These are phyloP conservation scores for Teleopsis dalmanni DNA, from an alignment of 1,140 invertebrate genomes.

Conservation along the genomic window DNA sequence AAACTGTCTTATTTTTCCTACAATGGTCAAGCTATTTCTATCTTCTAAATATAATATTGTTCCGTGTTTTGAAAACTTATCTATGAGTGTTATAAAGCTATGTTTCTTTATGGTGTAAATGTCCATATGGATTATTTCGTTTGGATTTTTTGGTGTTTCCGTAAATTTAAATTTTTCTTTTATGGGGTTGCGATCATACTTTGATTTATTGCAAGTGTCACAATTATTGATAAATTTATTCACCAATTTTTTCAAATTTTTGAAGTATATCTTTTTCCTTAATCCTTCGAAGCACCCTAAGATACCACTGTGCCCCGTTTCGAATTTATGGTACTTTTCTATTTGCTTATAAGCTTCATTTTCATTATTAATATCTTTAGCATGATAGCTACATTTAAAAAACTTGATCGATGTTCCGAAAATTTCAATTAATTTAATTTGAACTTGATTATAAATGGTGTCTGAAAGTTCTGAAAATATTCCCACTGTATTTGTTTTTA, in stretches of 20 bases:
- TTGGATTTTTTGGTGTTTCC: neutral
- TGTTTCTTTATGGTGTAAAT: neutral
- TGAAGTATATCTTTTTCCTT: neutral
- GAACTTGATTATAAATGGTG: constrained; percentile 7
- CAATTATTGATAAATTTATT: constrained; percentile 1
- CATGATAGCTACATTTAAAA: neutral
- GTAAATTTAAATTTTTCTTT: neutral
- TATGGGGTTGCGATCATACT: neutral
- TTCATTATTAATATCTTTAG: neutral
- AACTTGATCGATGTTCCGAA: neutral
- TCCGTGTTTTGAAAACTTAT: neutral
- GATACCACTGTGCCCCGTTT: no score
- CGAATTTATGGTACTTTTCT: neutral
- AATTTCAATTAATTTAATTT: constrained; percentile 8
- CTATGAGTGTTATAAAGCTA: neutral
- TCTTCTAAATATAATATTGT: neutral
- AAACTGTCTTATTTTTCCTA: neutral
- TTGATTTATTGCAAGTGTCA: neutral
- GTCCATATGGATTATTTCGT: neutral
- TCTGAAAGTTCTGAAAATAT: constrained; percentile 10
- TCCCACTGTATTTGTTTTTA: constrained; percentile 1
- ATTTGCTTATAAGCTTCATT: constrained; percentile 5
- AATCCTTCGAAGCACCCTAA: no score
- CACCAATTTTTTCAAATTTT: neutral
- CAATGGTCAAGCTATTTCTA: neutral